Evolutionary conservation across 92 coral and sea anemone species (phyloP), one percentile per base, ranked within the genome.

Genomic region (Parazoanthus darwini): DNA sequence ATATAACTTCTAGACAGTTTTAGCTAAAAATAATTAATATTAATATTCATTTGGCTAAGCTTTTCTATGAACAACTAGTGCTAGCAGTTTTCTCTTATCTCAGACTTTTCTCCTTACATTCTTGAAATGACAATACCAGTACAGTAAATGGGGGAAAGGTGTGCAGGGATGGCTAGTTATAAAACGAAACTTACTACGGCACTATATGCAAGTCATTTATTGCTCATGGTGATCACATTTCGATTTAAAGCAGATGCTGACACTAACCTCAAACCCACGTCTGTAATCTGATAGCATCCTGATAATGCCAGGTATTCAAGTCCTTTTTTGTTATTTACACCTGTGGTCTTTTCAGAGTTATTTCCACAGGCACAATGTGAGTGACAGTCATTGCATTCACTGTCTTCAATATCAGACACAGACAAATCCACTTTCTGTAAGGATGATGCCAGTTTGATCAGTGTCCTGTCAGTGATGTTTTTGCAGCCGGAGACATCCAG

Each of bases 251-350:
- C 20, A 13, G 79, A 16, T 51, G 18, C 25, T 18, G 42, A 11
- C 15, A 29, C 91, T 74, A 70, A 96, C 99, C 98, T 95, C 39
- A 96, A 67, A 13, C 99, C 99, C 25, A 86, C 92, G 75, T 97
- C 98, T 81, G 99, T 97, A 51, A 97, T 75, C 89, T 95, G 98
- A 78, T 95, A 97, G 81, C 99, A 97, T 6, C 99, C 99, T 77
- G 99, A 97, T 85, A 97, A 78, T 20, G 98, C 95, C 66, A 97
- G 94, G 77, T 95, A 91, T 82, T 82, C 89, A 56, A 97, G 92
- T 63, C 94, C 92, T 70, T 91, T 88, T 86, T 89, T 94, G 33
- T 77, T 85, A 6, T n/a, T 42, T 18, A 51, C 80, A 46, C 26
- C 81, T 48, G 90, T 80, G 15, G 75, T 66, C 18, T 56, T 8